Evolutionary conservation across 2,888 invertebrate genomes (phyloP), one percentile per base, ranked within the genome.

Genomic region (Ophion ventricosus): DNA sequence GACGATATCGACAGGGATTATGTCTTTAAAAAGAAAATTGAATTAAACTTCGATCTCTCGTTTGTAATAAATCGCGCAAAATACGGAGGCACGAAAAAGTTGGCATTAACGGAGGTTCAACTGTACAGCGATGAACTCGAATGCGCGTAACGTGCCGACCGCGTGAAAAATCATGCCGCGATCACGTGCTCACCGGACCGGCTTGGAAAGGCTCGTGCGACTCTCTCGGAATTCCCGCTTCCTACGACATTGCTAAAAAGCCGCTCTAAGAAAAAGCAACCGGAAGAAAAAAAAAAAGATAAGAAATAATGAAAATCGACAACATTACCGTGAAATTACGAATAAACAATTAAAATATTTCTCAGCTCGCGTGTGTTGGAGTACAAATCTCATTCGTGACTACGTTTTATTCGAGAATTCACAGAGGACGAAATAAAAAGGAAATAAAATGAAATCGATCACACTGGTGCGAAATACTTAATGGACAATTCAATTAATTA

Each of bases 131-230:
- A 57, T 72, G 14, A 17, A n/a, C 29, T 59, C 66, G 59, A 72
- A 43, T 74, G 25, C 67, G 49, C 63, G 77, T 64, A 81, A 81
- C 43, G 59, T 59, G 80, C 80, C 59, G 57, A 59, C 40, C 69
- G 78, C 40, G 64, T 66, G 74, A 54, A 43, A 40, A 64, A 83
- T 87, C 89, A 89, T 84, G 88, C 79, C 64, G 63, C 78, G 77
- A 86, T 89, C 89, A 89, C 89, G 89, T 89, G 89, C 87, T 86
- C 79, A 69, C 74, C 80, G 56, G 77, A 88, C 88, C 83, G 85
- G 86, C 82, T 80, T 74, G 63, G 74, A 80, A 66, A 77, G 61
- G 40, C 79, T 63, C 35, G 56, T 83, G 64, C 20, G 35, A 72
- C 20, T 72, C 25, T 63, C 61, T 1, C 25, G 25, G 14, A 10